Percentiles rank a stretch among this genome's conserved stretches.
Conservation (phyloP, 2,797 vertebrate genomes). For the Lemur catta region DNA sequence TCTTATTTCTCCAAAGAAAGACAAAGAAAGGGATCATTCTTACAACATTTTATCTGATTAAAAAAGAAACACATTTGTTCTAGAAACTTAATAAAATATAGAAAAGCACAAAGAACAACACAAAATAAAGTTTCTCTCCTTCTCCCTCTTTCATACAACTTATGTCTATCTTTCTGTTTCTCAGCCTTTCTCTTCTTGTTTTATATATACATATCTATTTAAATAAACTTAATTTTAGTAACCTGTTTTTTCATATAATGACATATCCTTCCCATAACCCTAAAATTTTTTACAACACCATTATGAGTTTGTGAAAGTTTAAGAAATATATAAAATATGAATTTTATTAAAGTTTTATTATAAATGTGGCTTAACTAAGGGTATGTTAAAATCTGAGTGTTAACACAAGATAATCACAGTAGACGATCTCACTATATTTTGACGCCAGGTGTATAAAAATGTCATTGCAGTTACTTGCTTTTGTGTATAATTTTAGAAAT, state of each 20-base stretch:
- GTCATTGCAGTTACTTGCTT: not conserved
- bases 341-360: not conserved
- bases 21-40: not conserved
- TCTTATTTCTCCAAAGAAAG: not conserved
- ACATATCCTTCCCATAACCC: not conserved
- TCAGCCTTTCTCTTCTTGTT: not conserved
- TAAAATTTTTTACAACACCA: not conserved
- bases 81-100: not conserved
- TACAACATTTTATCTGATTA: not conserved
- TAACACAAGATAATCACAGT: not conserved
- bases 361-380: not conserved
- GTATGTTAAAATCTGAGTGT: not conserved
- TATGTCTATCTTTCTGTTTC: not conserved
- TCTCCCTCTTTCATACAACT: not conserved
- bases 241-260: not conserved
- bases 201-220: not conserved
- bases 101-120: not conserved
- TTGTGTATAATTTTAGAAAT: slow-evolving; percentile 34
- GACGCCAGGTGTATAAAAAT: not conserved
- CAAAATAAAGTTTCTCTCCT: not conserved
- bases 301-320: not conserved
- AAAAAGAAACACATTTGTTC: not conserved
- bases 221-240: not conserved
- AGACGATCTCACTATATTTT: not conserved
- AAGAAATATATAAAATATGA: not conserved